Conservation (phyloP, 2,113 vertebrate genomes). For the Capreolus pygargus region DNA sequence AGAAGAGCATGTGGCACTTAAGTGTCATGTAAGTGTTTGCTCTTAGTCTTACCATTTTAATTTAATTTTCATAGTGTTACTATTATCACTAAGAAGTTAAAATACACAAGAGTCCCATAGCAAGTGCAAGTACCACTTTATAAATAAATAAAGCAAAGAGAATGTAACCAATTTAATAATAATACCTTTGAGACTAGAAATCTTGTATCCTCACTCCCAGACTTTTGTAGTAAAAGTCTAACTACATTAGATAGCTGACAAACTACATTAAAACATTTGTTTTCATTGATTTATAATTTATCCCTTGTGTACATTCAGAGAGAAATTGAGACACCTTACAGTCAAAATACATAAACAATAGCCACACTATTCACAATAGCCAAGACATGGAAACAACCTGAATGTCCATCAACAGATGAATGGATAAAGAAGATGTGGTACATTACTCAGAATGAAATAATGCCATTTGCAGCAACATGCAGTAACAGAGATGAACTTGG, state of each 20-base stretch:
- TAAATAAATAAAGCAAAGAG: conserved; percentile 12
- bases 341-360: background rate
- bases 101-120: background rate
- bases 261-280: background rate
- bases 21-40: background rate
- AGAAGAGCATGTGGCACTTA: background rate
- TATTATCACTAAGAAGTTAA: background rate
- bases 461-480: background rate
- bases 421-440: background rate
- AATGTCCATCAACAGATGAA: background rate
- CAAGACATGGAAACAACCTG: background rate
- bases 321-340: background rate
- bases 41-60: background rate
- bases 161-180: background rate
- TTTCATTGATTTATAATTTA: background rate
- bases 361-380: background rate
- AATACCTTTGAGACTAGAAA: background rate
- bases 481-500: background rate
- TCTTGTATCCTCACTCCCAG: background rate
- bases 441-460: background rate
- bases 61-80: background rate
- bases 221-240: background rate
- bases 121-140: background rate
- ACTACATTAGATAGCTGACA: background rate
- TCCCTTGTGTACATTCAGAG: background rate